Conservation (phyloP, 2,888 invertebrate genomes). For the Monopis laevigella region DNA sequence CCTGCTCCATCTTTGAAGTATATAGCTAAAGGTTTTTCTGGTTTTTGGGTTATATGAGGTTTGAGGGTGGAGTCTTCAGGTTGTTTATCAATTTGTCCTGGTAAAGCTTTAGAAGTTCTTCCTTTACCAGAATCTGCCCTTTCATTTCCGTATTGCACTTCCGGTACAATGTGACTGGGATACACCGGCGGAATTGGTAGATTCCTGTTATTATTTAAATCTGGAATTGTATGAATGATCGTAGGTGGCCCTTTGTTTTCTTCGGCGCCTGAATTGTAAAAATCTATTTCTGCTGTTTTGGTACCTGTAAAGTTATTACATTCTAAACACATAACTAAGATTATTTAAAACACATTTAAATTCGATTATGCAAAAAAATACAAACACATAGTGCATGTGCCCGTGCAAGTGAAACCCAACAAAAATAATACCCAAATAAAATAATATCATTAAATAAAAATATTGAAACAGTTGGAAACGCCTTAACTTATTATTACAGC, state of each 20-base stretch:
- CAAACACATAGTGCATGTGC: too few relatives aligned
- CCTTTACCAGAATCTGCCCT: conserved; percentile 44
- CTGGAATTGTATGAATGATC: conserved; percentile 28
- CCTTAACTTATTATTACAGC: too few relatives aligned
- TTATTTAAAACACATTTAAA: too few relatives aligned
- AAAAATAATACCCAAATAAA: too few relatives aligned
- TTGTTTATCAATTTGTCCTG: conserved; percentile 19
- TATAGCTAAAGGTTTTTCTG: conserved; percentile 51
- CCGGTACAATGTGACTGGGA: conserved; percentile 52
- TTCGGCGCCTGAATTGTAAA: conserved; percentile 39
- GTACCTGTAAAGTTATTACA: conserved; percentile 52
- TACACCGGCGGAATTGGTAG: conserved; percentile 46
- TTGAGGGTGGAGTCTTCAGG: conserved; percentile 44
- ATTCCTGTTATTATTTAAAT: conserved; percentile 29
- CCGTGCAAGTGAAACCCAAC: too few relatives aligned
- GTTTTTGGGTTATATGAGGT: conserved; percentile 56
- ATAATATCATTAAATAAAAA: too few relatives aligned
- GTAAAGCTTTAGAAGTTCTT: conserved; percentile 39
- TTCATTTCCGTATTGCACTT: conserved; percentile 62
- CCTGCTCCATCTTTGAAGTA: conserved; percentile 42
- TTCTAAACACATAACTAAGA: too few relatives aligned
- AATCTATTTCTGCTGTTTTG: conserved; percentile 57
- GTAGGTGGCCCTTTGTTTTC: conserved; percentile 26
- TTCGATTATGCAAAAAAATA: too few relatives aligned
- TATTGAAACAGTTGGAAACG: too few relatives aligned